Evolutionary conservation across 2,113 vertebrate genomes (phyloP), one percentile per base, ranked within the genome.

Genomic region (Neogale vison): DNA sequence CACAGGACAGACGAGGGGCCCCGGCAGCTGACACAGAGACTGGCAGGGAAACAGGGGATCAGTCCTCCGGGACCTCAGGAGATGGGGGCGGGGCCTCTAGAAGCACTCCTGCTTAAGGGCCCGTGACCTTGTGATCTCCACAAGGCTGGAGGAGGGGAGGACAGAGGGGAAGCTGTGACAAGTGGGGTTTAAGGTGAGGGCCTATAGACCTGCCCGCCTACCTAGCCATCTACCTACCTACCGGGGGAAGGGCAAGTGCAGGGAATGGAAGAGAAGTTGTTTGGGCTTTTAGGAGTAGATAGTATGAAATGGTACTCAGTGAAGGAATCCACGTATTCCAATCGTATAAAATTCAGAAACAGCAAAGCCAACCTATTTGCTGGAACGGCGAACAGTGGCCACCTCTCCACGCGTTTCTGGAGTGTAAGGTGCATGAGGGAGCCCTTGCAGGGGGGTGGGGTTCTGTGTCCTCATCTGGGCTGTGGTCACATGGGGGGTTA

Each of bases 61-160:
- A 67, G 17, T 1, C n/a, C 7, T 21, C 39, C 21, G 21, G 4
- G 5, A 65, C 1, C 3, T n/a, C 67, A 61, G 31, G 29, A 0
- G 1, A 24, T 0, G 42, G 92, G 42, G n/a, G 39, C 69, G 7
- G 52, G 29, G 81, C 17, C 61, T 76, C 93, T 20, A 6, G 18
- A 45, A 34, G n/a, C 34, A 42, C 21, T 1, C 13, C 29, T 7
- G 52, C 42, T 47, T 47, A 39, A 36, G 45, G 71, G 83, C 52
- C 3, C 17, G 21, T 0, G 36, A 42, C 84, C 31, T 6, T 7
- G 8, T 67, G 63, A 17, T 14, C 31, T 45, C 63, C 55, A 39
- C 34, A 26, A 67, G 82, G 47, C 79, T 63, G 8, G 34, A n/a
- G 67, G n/a, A 20, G 20, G 13, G 89, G 50, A 55, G 59, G 34